These are phyloP conservation scores for Saccopteryx leptura DNA, from an alignment of 2,113 vertebrate genomes.

Conservation along the genomic window DNA sequence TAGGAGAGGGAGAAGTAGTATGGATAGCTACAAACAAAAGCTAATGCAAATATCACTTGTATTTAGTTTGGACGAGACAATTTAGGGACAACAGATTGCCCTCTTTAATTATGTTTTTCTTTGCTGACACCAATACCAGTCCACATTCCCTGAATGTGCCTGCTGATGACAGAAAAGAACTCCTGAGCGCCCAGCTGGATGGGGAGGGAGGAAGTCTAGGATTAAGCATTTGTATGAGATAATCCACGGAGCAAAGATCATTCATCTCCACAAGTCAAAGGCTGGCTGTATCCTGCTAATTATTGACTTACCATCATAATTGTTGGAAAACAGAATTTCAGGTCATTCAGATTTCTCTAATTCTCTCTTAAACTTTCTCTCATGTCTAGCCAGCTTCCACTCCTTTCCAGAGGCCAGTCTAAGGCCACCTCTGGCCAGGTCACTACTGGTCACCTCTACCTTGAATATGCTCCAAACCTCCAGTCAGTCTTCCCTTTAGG, in stretches of 20 bases:
- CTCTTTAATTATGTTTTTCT: conserved; percentile 56
- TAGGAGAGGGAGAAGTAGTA: background rate
- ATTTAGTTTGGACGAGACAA: conserved; percentile 23
- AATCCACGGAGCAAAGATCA: background rate
- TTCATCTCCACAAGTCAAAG: background rate
- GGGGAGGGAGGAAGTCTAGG: background rate
- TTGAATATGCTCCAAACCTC: background rate
- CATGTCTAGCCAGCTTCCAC: background rate
- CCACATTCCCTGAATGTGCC: background rate
- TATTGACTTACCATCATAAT: background rate
- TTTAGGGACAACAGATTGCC: conserved; percentile 44
- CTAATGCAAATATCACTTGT: background rate
- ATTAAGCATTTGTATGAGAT: conserved; percentile 10
- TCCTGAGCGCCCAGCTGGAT: background rate
- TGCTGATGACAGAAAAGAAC: background rate
- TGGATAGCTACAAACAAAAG: background rate
- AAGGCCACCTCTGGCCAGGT: background rate
- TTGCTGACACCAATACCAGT: conserved; percentile 29
- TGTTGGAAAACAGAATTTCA: background rate
- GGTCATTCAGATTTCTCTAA: background rate
- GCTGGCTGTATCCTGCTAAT: background rate
- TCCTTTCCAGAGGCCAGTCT: background rate
- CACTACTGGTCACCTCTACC: background rate
- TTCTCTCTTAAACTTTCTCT: background rate
- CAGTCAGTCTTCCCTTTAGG: background rate